phyloP scores from a whole-genome alignment of 2,113 vertebrate species.

The Dasyprocta punctata region DNA sequence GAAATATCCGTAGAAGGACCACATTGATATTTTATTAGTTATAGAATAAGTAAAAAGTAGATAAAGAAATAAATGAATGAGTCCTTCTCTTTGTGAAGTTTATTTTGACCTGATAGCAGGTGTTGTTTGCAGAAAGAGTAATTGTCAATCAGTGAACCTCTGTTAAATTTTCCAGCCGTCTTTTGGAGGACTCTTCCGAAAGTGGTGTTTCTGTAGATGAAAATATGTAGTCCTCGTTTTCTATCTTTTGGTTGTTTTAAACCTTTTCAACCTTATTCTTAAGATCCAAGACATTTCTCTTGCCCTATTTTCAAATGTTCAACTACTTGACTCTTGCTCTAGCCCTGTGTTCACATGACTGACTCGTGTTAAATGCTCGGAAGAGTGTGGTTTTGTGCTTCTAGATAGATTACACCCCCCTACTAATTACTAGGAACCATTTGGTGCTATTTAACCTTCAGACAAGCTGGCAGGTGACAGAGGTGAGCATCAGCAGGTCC shows the following conservation, averaged over 20 bases:
- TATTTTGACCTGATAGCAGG: neutral
- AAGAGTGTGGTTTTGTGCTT: slow-evolving; percentile 60
- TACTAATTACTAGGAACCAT: slow-evolving; percentile 45
- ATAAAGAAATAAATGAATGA: neutral
- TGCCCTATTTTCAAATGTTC: neutral
- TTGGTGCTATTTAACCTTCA: slow-evolving; percentile 45
- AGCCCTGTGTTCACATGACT: neutral
- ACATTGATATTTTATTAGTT: neutral
- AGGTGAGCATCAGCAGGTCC: neutral
- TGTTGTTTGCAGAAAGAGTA: neutral
- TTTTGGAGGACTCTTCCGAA: neutral
- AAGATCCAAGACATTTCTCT: neutral
- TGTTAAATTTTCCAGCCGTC: neutral
- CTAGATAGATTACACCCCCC: neutral
- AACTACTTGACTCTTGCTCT: neutral
- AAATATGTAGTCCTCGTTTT: neutral
- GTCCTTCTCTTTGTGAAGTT: neutral
- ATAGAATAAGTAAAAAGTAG: neutral
- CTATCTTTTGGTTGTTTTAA: neutral
- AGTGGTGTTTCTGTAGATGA: neutral
- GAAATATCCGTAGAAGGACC: neutral
- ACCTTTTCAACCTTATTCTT: neutral
- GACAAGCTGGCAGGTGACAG: slow-evolving; percentile 14
- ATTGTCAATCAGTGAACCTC: neutral
- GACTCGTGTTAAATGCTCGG: slow-evolving; percentile 5